These are phyloP conservation scores for Malacosoma neustria DNA, from an alignment of 2,888 invertebrate species.

Conservation along the genomic window DNA sequence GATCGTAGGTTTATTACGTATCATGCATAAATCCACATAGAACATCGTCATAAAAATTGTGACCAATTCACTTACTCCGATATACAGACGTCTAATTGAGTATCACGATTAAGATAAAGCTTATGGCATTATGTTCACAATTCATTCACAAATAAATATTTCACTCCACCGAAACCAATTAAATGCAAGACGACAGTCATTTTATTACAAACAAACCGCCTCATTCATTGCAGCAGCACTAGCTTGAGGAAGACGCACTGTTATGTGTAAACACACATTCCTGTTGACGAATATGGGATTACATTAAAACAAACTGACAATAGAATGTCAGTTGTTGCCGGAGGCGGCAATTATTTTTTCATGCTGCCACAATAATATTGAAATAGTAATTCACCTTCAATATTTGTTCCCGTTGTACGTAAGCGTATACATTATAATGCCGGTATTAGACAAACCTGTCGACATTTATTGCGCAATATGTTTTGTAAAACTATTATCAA, in stretches of 20 bases:
- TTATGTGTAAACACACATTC: no score
- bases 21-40: slow-evolving; percentile 31
- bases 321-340: no score
- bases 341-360: no score
- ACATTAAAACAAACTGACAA: no score
- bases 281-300: no score
- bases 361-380: slow-evolving; percentile 6
- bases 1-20: no score
- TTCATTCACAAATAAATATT: slow-evolving; percentile 40
- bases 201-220: slow-evolving; percentile 24
- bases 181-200: slow-evolving; percentile 65
- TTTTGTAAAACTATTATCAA: no score
- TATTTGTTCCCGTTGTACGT: neutral
- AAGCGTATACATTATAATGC: no score
- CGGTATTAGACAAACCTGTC: no score
- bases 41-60: slow-evolving; percentile 42
- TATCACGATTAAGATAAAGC: slow-evolving; percentile 63
- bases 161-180: slow-evolving; percentile 44
- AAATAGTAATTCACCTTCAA: neutral
- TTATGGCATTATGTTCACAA: slow-evolving; percentile 37
- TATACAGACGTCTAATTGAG: slow-evolving; percentile 47
- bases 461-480: no score
- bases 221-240: slow-evolving; percentile 57
- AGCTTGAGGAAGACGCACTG: slow-evolving; percentile 23
- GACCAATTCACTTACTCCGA: slow-evolving; percentile 52